Base-by-base conservation (phyloP, 2,797 vertebrate species). In the Megaceryle alcyon region DNA sequence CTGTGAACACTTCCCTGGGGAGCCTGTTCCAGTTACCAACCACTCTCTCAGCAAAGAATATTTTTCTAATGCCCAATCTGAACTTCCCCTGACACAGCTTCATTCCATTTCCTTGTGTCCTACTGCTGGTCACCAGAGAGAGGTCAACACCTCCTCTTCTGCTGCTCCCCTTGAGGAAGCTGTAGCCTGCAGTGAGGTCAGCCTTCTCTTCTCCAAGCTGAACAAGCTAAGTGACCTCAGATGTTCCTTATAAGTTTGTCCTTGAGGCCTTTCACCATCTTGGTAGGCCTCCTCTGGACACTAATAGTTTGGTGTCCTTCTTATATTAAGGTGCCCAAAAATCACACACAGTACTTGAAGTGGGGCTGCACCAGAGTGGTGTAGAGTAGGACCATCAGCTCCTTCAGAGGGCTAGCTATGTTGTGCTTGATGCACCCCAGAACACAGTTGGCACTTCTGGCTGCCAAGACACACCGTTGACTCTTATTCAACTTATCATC, bases 301-400 rank as follows among this genome's bases (percentile, higher is more conserved):
- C 25, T 39, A 64, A 46, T 11, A n/a, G 31, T 21, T 4, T 78
- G 29, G 63, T 39, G 41, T 41, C 16, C 17, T 59, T 25, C 28
- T 54, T 39, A 6, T 44, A 44, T 2, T 16, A n/a, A 68, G 11
- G 35, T 4, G 1, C 29, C 18, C 19, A 29, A 48, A 64, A 64
- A 19, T 39, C 19, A 19, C 41, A 33, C 33, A n/a, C 17, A 41
- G 26, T 29, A 63, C 37, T 63, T 25, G 8, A 61, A 35, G 59
- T 17, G 23, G 12, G 56, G 48, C 14, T 14, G 23, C 1, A 3
- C 23, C 73, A 28, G 15, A 9, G 33, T 0, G 0, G 29, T 13
- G 39, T 7, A 33, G 13, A 25, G n/a, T 59, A n/a, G n/a, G 56
- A 56, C 23, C 69, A 4, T 15, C 33, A 17, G 25, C 25, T 48